Evolutionary conservation across 2,113 vertebrate genomes (phyloP).

Genomic region (Hippoglossus stenolepis): DNA sequence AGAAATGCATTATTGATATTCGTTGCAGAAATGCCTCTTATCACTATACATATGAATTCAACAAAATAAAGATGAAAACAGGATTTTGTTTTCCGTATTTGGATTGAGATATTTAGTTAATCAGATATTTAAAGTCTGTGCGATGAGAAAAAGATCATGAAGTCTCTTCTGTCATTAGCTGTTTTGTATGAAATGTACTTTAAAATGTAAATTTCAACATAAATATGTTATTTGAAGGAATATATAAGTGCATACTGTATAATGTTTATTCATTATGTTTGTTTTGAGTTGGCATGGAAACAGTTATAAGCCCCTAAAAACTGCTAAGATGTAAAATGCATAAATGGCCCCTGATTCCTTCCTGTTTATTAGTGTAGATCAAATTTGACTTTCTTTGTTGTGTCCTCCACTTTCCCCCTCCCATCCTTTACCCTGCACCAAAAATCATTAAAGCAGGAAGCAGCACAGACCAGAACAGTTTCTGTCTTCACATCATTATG

Average conservation of each 20-base stretch:
- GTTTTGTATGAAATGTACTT: too few relatives aligned
- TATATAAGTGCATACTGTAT: not conserved
- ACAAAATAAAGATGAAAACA: not conserved
- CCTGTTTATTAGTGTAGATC: too few relatives aligned
- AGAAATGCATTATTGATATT: not conserved
- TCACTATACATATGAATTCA: not conserved
- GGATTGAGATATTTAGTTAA: not conserved
- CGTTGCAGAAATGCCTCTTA: not conserved
- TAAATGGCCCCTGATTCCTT: not conserved
- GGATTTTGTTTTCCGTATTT: not conserved
- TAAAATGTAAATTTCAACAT: not conserved
- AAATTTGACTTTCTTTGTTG: not conserved
- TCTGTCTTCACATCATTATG: conserved; percentile 16
- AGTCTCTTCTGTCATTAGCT: too few relatives aligned
- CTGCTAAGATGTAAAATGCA: not conserved
- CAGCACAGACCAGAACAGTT: not conserved
- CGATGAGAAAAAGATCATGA: too few relatives aligned
- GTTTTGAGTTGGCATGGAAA: not conserved
- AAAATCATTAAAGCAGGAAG: conserved; percentile 1
- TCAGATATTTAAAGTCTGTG: too few relatives aligned
- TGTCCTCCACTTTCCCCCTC: not conserved
- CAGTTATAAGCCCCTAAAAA: not conserved
- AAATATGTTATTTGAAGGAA: not conserved
- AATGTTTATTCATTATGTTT: not conserved
- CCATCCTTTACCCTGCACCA: not conserved